Percentiles rank a stretch among this genome's conserved stretches.
Conservation (phyloP, 2,113 vertebrate species). For the Cinclus cinclus region DNA sequence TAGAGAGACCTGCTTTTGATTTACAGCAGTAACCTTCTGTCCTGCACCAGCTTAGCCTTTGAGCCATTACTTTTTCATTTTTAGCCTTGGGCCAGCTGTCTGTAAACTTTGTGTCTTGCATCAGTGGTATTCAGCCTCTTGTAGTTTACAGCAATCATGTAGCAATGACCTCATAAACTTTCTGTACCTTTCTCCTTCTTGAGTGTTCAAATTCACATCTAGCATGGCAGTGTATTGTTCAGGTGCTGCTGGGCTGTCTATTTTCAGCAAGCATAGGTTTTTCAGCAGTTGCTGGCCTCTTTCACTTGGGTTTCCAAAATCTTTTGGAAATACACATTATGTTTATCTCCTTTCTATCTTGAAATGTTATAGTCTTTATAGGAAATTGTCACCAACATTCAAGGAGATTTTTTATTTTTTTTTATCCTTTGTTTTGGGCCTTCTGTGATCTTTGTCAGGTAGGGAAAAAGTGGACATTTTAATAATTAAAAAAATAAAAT, state of each 20-base stretch:
- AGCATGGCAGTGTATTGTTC: background rate
- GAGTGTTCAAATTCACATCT: background rate
- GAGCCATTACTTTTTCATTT: conserved; percentile 47
- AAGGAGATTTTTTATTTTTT: background rate
- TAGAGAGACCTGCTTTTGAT: conserved; percentile 30
- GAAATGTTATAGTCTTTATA: background rate
- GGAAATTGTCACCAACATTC: background rate
- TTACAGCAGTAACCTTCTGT: conserved; percentile 33
- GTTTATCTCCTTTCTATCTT: background rate
- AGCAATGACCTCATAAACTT: conserved; percentile 39
- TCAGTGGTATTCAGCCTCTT: conserved; percentile 45
- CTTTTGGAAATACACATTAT: background rate
- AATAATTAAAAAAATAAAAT: background rate
- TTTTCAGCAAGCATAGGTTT: background rate
- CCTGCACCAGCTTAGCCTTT: background rate
- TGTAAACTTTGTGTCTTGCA: conserved; percentile 53
- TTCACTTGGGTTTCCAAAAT: background rate
- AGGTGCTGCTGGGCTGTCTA: background rate
- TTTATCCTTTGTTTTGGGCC: background rate
- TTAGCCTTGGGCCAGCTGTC: conserved; percentile 40
- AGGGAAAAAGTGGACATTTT: background rate
- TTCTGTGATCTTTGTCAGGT: background rate
- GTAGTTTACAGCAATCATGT: conserved; percentile 52
- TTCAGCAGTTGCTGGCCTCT: background rate
- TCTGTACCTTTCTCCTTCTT: background rate